Percentiles rank a stretch among this genome's conserved stretches.
Evolutionary conservation across 2,888 invertebrate species (phyloP).

Genomic region (Pammene fasciana): DNA sequence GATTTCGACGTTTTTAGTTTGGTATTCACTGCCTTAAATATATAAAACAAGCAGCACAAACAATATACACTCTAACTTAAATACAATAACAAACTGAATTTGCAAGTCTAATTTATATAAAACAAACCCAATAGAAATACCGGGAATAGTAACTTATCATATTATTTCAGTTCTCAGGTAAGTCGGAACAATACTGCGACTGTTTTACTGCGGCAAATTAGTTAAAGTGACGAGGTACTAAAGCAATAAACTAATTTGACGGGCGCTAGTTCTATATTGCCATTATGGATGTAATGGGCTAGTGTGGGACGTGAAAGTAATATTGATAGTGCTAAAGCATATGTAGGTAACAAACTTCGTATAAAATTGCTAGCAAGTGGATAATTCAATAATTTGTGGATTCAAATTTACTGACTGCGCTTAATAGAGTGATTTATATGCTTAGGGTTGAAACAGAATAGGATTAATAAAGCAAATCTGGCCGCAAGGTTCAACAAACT

Average conservation of each 20-base stretch:
- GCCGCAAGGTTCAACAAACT: conserved; percentile 51
- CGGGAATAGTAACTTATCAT: background rate
- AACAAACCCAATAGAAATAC: background rate
- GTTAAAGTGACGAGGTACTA: background rate
- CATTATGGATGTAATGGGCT: conserved; percentile 4
- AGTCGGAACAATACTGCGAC: background rate
- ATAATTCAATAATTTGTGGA: background rate
- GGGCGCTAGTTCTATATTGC: conserved; percentile 7
- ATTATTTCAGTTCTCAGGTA: conserved; percentile 5
- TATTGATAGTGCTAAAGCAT: conserved; percentile 3
- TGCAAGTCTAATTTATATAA: conserved; percentile 8
- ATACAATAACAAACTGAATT: background rate
- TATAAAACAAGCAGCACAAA: too few relatives aligned
- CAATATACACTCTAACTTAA: too few relatives aligned
- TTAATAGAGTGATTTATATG: conserved; percentile 9
- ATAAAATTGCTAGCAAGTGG: conserved; percentile 16
- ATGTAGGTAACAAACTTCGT: background rate
- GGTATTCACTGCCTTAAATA: too few relatives aligned
- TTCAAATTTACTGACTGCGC: background rate
- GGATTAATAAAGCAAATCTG: conserved; percentile 45
- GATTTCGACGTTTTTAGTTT: too few relatives aligned
- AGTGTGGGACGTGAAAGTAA: conserved; percentile 8
- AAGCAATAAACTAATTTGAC: conserved; percentile 3
- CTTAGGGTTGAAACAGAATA: conserved; percentile 17
- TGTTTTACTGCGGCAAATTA: conserved; percentile 12